A percentile compares a stretch with the other conserved stretches of the same genome.
These are phyloP conservation scores for Stenotaenia linearis DNA, from an alignment of 2,888 invertebrate genomes.

Conservation along the genomic window DNA sequence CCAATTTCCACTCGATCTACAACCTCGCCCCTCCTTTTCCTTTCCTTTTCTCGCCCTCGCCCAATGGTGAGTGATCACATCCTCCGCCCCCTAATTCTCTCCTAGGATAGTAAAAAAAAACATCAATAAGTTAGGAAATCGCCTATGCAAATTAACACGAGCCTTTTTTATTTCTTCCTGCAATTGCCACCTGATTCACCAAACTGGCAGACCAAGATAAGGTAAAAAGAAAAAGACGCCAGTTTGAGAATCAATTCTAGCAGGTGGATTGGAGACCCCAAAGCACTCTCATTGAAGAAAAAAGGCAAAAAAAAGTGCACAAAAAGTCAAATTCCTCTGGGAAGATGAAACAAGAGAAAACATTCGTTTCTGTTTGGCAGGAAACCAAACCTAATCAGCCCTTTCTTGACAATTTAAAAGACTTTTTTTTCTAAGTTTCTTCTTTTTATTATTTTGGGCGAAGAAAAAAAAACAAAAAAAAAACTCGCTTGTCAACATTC, in stretches of 20 bases:
- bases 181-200: conserved; percentile 14
- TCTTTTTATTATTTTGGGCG: background rate
- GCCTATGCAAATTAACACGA: background rate
- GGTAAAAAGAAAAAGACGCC: background rate
- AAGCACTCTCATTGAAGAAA: background rate
- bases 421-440: background rate
- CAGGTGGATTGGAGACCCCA: conserved; percentile 7
- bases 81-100: background rate
- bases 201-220: background rate
- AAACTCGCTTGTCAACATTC: background rate
- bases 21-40: background rate
- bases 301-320: background rate
- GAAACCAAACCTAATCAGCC: conserved; percentile 16
- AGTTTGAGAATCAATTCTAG: conserved; percentile 20
- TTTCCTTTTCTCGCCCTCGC: background rate
- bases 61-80: background rate
- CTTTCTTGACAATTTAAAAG: conserved; percentile 11
- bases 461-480: background rate
- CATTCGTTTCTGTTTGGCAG: conserved; percentile 26
- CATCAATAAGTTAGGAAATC: background rate
- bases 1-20: conserved; percentile 15
- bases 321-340: background rate
- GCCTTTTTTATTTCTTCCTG: background rate
- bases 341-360: conserved; percentile 21
- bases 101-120: background rate